Percentiles rank a stretch among this genome's conserved stretches.
These are phyloP conservation scores for Eupithecia inturbata DNA, from an alignment of 2,888 invertebrate species.

Conservation along the genomic window DNA sequence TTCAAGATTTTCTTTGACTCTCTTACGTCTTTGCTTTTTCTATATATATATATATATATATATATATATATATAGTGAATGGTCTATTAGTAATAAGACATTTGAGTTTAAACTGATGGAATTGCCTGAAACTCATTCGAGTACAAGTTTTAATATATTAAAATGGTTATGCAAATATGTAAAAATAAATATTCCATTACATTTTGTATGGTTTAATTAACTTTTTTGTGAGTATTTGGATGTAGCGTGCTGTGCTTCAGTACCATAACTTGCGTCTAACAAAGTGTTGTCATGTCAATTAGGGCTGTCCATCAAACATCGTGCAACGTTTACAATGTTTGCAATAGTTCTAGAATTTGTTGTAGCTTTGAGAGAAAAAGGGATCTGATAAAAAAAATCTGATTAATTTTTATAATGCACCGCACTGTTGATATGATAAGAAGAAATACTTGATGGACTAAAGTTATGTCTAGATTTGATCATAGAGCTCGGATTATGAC, in stretches of 20 bases:
- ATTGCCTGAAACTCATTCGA: neutral
- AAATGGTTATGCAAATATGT: neutral
- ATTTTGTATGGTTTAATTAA: constrained; percentile 53
- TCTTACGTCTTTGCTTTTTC: too few species aligned
- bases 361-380: neutral
- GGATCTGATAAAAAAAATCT: too few species aligned
- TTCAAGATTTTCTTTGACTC: too few species aligned
- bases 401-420: neutral
- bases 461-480: too few species aligned
- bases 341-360: neutral
- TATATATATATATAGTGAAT: too few species aligned
- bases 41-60: too few species aligned
- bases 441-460: neutral
- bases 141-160: neutral
- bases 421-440: neutral
- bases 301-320: constrained; percentile 32
- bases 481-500: too few species aligned
- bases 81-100: neutral
- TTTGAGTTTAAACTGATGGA: neutral
- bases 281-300: constrained; percentile 20
- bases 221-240: constrained; percentile 55
- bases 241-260: constrained; percentile 47
- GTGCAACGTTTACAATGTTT: neutral
- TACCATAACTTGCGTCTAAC: constrained; percentile 29
- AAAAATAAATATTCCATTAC: neutral